Conservation (phyloP, 1,140 invertebrate species). For the Cotesia chilonis region DNA sequence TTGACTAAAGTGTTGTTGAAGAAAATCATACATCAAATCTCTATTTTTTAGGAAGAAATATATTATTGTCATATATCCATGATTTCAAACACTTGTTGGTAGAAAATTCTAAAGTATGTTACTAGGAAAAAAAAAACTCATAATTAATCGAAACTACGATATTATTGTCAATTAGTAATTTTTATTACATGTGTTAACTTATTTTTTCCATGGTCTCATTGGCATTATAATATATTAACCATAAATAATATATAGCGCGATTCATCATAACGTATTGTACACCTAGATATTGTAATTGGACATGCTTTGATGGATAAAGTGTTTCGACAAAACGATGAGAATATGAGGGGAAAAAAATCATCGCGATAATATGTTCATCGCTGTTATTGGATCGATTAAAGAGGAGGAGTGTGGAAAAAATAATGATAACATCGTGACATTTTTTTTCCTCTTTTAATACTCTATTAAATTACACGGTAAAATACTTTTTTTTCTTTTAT, state of each 20-base stretch:
- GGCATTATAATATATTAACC: neutral
- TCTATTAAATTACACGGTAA: slow-evolving; percentile 18
- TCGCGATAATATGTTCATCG: slow-evolving; percentile 39
- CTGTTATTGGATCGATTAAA: slow-evolving; percentile 43
- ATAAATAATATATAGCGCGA: slow-evolving; percentile 7
- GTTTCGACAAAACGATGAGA: slow-evolving; percentile 16
- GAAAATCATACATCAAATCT: neutral
- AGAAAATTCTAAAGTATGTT: neutral
- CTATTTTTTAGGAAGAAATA: neutral
- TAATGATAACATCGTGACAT: slow-evolving; percentile 31
- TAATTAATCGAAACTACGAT: neutral
- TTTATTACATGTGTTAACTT: neutral
- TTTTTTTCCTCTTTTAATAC: slow-evolving; percentile 16
- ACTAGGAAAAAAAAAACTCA: neutral
- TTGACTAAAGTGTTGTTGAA: too few relatives aligned
- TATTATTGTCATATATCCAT: neutral
- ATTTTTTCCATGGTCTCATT: slow-evolving; percentile 1
- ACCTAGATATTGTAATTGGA: slow-evolving; percentile 15
- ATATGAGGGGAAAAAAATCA: slow-evolving; percentile 23
- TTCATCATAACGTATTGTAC: slow-evolving; percentile 17
- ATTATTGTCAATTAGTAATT: neutral
- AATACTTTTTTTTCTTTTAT: neutral
- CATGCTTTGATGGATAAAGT: slow-evolving; percentile 25
- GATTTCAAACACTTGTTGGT: too few relatives aligned
- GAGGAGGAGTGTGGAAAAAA: slow-evolving; percentile 36